These are phyloP conservation scores for Conchocele bisecta DNA, from an alignment of 2,888 invertebrate genomes.

Conservation along the genomic window DNA sequence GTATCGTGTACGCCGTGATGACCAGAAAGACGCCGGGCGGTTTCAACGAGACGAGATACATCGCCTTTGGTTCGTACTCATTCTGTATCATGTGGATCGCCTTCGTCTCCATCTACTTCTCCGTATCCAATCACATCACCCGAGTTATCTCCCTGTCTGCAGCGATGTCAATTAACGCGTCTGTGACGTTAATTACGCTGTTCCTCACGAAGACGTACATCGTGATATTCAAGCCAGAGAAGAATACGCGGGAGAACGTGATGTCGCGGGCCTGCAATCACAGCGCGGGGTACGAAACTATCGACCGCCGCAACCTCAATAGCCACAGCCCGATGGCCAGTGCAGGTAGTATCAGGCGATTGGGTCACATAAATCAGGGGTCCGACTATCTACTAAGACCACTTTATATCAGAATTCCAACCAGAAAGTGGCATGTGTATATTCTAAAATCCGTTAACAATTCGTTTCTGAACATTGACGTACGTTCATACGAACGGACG, in stretches of 20 bases:
- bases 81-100: slow-evolving; percentile 86
- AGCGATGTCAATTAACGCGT: slow-evolving; percentile 84
- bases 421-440: too few relatives aligned
- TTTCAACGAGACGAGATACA: slow-evolving; percentile 85
- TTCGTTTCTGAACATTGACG: too few relatives aligned
- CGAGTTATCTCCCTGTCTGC: slow-evolving; percentile 84
- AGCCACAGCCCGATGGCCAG: slow-evolving; percentile 52
- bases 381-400: too few relatives aligned
- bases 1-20: slow-evolving; percentile 85
- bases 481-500: too few relatives aligned
- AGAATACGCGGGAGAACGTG: slow-evolving; percentile 86
- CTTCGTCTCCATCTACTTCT: slow-evolving; percentile 85
- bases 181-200: slow-evolving; percentile 85
- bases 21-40: slow-evolving; percentile 86
- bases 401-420: too few relatives aligned
- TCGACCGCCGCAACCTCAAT: slow-evolving; percentile 35
- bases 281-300: slow-evolving; percentile 45
- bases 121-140: slow-evolving; percentile 84
- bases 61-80: slow-evolving; percentile 86
- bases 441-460: too few relatives aligned
- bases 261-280: slow-evolving; percentile 80
- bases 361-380: too few relatives aligned
- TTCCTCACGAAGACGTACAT: slow-evolving; percentile 86
- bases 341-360: slow-evolving; percentile 43
- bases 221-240: slow-evolving; percentile 85